Evolutionary conservation across 2,113 vertebrate species (phyloP).

Genomic region (Irena cyanogastra): DNA sequence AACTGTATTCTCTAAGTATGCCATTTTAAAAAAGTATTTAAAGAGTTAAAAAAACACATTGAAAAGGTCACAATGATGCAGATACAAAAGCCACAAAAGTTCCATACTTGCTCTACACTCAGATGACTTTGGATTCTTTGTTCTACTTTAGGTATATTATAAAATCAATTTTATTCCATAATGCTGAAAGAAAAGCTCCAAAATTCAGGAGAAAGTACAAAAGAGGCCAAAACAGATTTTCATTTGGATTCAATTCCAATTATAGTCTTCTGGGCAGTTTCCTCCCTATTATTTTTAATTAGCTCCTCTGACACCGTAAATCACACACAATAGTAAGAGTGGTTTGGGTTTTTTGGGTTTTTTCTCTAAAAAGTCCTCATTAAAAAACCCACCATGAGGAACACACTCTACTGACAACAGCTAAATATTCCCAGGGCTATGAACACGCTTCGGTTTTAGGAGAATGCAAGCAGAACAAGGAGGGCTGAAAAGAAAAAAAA

Average conservation of each 20-base stretch:
- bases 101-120: not conserved
- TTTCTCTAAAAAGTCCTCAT: not conserved
- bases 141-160: not conserved
- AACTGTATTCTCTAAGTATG: not conserved
- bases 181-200: not conserved
- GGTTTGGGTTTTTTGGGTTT: not conserved
- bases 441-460: not conserved
- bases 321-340: not conserved
- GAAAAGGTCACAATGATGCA: not conserved
- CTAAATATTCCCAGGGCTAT: not conserved
- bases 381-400: not conserved
- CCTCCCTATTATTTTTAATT: slow-evolving; percentile 38
- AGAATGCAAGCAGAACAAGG: not conserved
- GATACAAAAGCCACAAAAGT: not conserved
- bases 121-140: not conserved
- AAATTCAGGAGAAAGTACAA: not conserved
- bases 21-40: not conserved
- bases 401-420: not conserved
- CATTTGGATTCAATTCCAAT: not conserved
- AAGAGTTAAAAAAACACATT: not conserved
- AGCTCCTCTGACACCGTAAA: slow-evolving; percentile 8
- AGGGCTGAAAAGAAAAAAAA: not conserved
- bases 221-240: not conserved
- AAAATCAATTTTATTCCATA: not conserved
- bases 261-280: not conserved